Percentiles rank a stretch among this genome's conserved stretches.
Evolutionary conservation across 2,888 invertebrate genomes (phyloP).

Genomic region (Agonum fuliginosum): DNA sequence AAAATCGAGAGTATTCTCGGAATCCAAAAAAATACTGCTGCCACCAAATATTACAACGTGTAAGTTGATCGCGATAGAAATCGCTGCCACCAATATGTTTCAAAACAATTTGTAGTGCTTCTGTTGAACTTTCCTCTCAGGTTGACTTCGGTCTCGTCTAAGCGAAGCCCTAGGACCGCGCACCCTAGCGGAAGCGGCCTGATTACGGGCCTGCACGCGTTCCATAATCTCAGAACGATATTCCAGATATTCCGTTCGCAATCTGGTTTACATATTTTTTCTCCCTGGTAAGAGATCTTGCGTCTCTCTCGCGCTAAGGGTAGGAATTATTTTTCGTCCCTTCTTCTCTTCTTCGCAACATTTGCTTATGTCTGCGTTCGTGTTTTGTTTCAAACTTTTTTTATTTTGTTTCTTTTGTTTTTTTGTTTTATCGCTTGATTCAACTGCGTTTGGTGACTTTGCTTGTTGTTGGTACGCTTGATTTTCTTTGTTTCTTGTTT

Average conservation of each 20-base stretch:
- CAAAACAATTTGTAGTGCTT: too few relatives aligned
- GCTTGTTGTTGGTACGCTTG: slow-evolving; percentile 21
- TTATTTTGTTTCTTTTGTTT: slow-evolving; percentile 25
- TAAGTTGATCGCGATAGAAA: too few relatives aligned
- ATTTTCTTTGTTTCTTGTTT: slow-evolving; percentile 16
- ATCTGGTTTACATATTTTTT: slow-evolving; percentile 48
- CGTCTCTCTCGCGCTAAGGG: not conserved
- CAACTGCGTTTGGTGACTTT: slow-evolving; percentile 27
- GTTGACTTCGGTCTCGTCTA: too few relatives aligned
- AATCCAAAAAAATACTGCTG: too few relatives aligned
- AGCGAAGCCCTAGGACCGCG: not conserved
- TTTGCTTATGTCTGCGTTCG: slow-evolving; percentile 22
- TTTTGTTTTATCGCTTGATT: slow-evolving; percentile 37
- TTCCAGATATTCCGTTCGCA: slow-evolving; percentile 44
- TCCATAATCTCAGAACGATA: slow-evolving; percentile 51
- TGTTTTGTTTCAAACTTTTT: slow-evolving; percentile 35
- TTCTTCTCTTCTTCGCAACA: slow-evolving; percentile 16
- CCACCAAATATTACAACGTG: too few relatives aligned
- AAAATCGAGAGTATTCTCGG: too few relatives aligned
- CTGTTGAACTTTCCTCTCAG: too few relatives aligned
- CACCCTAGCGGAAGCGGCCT: slow-evolving; percentile 2
- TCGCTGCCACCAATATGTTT: too few relatives aligned
- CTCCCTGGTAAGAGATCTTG: not conserved
- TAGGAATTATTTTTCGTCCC: not conserved
- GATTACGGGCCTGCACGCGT: slow-evolving; percentile 37